Evolutionary conservation across 2,113 vertebrate species (phyloP).

Genomic region (Sitta europaea): DNA sequence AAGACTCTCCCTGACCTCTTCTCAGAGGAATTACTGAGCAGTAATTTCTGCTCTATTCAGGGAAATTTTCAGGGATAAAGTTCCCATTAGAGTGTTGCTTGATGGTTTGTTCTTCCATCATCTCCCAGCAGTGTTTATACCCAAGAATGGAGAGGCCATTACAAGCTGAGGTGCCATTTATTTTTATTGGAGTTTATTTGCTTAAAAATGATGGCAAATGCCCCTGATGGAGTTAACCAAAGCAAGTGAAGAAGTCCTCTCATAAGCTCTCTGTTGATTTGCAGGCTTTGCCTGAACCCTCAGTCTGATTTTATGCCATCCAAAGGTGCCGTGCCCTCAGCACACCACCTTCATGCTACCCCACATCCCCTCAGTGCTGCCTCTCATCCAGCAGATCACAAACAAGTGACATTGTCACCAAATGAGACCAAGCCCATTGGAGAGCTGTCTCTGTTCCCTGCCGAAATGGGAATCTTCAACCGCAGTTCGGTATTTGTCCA

Average conservation of each 20-base stretch:
- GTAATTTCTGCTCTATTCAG: slow-evolving; percentile 2
- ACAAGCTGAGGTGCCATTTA: background rate
- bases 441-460: background rate
- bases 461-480: background rate
- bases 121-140: background rate
- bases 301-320: background rate
- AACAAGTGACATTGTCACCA: background rate
- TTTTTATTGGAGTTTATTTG: background rate
- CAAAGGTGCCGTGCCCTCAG: background rate
- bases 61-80: background rate
- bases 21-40: background rate
- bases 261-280: background rate
- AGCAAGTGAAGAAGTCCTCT: background rate
- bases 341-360: background rate
- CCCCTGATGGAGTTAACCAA: background rate
- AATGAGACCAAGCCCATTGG: background rate
- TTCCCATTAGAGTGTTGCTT: background rate
- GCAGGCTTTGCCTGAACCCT: background rate
- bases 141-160: background rate
- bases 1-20: background rate
- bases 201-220: background rate
- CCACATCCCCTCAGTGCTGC: background rate
- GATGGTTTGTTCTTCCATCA: background rate
- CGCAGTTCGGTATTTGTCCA: background rate
- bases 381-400: background rate